A percentile compares a stretch with the other conserved stretches of the same genome.
These are phyloP conservation scores for Sycobia sp. DNA, from an alignment of 1,140 invertebrate species.

Conservation along the genomic window DNA sequence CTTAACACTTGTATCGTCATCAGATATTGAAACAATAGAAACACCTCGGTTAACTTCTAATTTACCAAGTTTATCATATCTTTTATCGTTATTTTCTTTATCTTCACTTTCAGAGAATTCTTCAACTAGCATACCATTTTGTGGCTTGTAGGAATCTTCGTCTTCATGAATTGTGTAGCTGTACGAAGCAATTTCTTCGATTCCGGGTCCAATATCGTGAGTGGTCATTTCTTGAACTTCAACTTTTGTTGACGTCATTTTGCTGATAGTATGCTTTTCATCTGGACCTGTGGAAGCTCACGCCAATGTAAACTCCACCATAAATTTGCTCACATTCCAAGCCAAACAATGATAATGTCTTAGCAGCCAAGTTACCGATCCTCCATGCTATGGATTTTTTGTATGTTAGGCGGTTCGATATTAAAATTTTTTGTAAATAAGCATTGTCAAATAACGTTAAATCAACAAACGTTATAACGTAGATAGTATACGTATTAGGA, in stretches of 20 bases:
- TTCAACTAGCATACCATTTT: conserved; percentile 64
- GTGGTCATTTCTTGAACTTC: conserved; percentile 64
- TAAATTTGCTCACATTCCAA: background rate
- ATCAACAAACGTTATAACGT: too few relatives aligned
- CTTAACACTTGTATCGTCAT: conserved; percentile 67
- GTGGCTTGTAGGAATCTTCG: conserved; percentile 41
- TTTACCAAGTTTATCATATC: background rate
- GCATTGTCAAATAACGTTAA: too few relatives aligned
- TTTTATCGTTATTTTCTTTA: conserved; percentile 29
- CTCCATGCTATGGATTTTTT: background rate
- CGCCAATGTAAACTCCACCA: conserved; percentile 11
- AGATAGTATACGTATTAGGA: too few relatives aligned
- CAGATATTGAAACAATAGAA: conserved; percentile 70
- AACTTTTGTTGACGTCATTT: conserved; percentile 67
- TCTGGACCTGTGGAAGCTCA: conserved; percentile 66
- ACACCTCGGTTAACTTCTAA: conserved; percentile 62
- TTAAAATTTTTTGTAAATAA: too few relatives aligned
- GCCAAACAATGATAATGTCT: background rate
- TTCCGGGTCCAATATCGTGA: conserved; percentile 53
- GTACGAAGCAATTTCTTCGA: conserved; percentile 69
- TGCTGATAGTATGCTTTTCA: conserved; percentile 69
- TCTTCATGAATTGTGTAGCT: conserved; percentile 59
- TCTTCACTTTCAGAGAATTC: conserved; percentile 65
- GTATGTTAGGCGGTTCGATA: too few relatives aligned
- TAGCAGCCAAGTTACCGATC: background rate